Conservation (phyloP, 2,888 invertebrate genomes). For the Iselma pallidipennis region DNA sequence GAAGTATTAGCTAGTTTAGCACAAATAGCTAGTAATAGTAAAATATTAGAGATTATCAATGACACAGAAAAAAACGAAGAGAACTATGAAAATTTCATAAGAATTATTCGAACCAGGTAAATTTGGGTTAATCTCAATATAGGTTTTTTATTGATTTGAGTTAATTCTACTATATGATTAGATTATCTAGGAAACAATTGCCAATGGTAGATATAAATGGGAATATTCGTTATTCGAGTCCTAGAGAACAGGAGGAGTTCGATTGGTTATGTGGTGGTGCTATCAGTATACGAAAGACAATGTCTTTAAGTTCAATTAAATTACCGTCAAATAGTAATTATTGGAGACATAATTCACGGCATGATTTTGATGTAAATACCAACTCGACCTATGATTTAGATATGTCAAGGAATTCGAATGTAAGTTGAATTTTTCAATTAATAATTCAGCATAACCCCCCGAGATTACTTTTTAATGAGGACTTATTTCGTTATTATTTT, state of each 20-base stretch:
- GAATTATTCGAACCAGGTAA: conserved; percentile 72
- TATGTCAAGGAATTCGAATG: not conserved
- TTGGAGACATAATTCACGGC: conserved; percentile 46
- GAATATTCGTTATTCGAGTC: conserved; percentile 70
- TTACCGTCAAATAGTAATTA: conserved; percentile 42
- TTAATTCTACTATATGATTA: conserved; percentile 30
- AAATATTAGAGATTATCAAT: conserved; percentile 67
- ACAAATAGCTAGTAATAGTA: conserved; percentile 67
- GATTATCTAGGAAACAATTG: conserved; percentile 71
- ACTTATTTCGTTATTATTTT: no score
- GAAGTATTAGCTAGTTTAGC: conserved; percentile 80
- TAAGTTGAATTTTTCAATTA: no score
- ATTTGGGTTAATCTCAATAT: not conserved
- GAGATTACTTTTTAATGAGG: no score
- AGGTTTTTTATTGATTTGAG: not conserved
- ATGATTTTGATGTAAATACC: conserved; percentile 19
- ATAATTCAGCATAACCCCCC: no score
- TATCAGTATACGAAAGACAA: conserved; percentile 9
- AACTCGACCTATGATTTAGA: not conserved
- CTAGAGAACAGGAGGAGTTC: conserved; percentile 67
- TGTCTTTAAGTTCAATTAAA: conserved; percentile 15
- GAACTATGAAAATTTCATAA: conserved; percentile 65
- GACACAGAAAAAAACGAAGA: conserved; percentile 49
- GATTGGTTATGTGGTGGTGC: conserved; percentile 73
- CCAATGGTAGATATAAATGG: conserved; percentile 74